These are phyloP conservation scores for Polypedilum vanderplanki DNA, from an alignment of 1,140 invertebrate species.

Conservation along the genomic window DNA sequence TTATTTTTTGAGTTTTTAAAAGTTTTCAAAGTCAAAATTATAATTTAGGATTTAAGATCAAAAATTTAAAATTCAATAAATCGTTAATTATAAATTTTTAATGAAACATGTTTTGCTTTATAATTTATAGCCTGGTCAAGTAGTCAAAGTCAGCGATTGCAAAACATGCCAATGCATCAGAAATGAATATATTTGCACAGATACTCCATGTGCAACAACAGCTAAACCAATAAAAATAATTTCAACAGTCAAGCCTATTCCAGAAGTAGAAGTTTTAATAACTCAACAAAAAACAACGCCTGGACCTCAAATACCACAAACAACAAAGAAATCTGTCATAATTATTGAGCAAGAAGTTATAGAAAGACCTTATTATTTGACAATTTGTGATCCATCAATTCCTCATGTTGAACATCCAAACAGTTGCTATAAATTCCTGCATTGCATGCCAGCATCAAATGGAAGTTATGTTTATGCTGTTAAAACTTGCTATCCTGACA, in stretches of 20 bases:
- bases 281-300: neutral
- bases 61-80: neutral
- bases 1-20: no score
- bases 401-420: constrained; percentile 44
- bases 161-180: constrained; percentile 67
- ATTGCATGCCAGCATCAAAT: constrained; percentile 40
- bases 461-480: constrained; percentile 33
- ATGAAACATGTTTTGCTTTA: neutral
- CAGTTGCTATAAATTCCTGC: constrained; percentile 50
- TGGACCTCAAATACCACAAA: neutral
- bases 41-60: neutral
- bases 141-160: constrained; percentile 52
- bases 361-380: neutral
- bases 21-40: neutral
- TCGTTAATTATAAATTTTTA: no score
- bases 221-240: neutral
- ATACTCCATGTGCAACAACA: constrained; percentile 43
- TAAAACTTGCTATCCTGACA: constrained; percentile 46
- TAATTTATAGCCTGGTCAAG: constrained; percentile 50
- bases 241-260: neutral
- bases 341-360: neutral
- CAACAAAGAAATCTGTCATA: neutral
- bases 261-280: neutral
- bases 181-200: constrained; percentile 61
- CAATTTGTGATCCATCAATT: constrained; percentile 33